These are phyloP conservation scores for Mola mola DNA, from an alignment of 2,113 vertebrate species.

Conservation along the genomic window DNA sequence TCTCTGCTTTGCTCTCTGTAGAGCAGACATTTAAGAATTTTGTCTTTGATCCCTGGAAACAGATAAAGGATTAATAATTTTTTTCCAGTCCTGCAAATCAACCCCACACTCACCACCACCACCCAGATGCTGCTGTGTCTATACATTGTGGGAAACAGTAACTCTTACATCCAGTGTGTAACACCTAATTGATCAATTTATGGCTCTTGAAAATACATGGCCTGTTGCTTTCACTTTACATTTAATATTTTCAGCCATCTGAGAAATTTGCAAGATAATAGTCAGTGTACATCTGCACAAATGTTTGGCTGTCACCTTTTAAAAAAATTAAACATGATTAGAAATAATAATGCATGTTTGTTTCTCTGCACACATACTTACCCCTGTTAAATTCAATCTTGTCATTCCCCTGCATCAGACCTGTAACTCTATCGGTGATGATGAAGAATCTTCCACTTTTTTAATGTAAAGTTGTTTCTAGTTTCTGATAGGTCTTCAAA, in stretches of 20 bases:
- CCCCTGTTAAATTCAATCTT: neutral
- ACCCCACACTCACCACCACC: neutral
- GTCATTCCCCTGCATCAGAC: neutral
- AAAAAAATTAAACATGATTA: neutral
- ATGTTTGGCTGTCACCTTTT: slow-evolving; percentile 4
- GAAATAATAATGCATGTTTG: neutral
- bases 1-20: slow-evolving; percentile 21
- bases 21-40: slow-evolving; percentile 13
- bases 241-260: slow-evolving; percentile 33
- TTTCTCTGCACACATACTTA: neutral
- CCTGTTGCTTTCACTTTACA: neutral
- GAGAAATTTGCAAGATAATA: slow-evolving; percentile 19
- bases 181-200: slow-evolving; percentile 13
- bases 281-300: slow-evolving; percentile 21
- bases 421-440: neutral
- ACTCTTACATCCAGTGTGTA: neutral
- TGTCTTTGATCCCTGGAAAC: slow-evolving; percentile 57
- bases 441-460: neutral
- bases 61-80: slow-evolving; percentile 57
- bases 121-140: slow-evolving; percentile 27
- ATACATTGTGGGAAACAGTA: slow-evolving; percentile 14
- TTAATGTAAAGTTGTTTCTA: neutral
- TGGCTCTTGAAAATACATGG: slow-evolving; percentile 2
- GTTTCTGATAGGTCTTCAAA: neutral
- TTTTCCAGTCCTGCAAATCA: neutral